These are phyloP conservation scores for Tachina grossa DNA, from an alignment of 2,888 invertebrate species.

Conservation along the genomic window DNA sequence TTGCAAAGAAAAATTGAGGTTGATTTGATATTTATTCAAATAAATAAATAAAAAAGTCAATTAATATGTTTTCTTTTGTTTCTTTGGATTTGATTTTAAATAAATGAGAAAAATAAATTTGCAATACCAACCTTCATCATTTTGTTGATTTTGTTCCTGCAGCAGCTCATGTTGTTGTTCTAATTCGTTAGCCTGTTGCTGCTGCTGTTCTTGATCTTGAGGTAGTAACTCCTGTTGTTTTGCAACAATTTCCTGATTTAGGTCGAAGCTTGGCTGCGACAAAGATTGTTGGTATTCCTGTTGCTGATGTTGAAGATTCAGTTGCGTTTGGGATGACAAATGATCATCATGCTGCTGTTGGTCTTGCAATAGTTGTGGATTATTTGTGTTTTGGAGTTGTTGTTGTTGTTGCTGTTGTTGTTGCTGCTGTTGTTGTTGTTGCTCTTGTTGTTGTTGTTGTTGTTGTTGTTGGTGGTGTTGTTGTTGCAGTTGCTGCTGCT, in stretches of 20 bases:
- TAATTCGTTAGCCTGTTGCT: conserved; percentile 28
- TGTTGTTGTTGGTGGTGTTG: conserved; percentile 50
- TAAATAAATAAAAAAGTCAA: conserved; percentile 7
- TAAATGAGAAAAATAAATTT: conserved; percentile 5
- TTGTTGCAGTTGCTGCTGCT: conserved; percentile 45
- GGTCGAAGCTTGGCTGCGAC: conserved; percentile 35
- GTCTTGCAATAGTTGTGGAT: conserved; percentile 49
- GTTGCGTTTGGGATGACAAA: conserved; percentile 18
- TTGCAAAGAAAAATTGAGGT: background rate
- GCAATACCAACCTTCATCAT: conserved; percentile 61
- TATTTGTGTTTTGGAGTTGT: conserved; percentile 29
- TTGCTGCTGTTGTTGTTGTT: conserved; percentile 53
- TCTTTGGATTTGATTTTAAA: conserved; percentile 25
- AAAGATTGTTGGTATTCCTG: conserved; percentile 43
- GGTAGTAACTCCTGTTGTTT: conserved; percentile 45
- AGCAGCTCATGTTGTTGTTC: conserved; percentile 39
- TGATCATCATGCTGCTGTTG: conserved; percentile 51
- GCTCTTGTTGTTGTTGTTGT: conserved; percentile 35
- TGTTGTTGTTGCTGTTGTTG: conserved; percentile 42
- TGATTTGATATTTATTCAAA: conserved; percentile 1
- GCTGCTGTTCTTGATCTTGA: conserved; percentile 36
- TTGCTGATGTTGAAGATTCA: conserved; percentile 47
- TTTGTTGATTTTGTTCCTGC: conserved; percentile 50
- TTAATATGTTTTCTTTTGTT: conserved; percentile 28
- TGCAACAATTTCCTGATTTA: conserved; percentile 9